Percentiles rank a stretch among this genome's conserved stretches.
Evolutionary conservation across 35 echinoderm and acorn worm genomes (phyloP).

Genomic region (Eucidaris tribuloides): DNA sequence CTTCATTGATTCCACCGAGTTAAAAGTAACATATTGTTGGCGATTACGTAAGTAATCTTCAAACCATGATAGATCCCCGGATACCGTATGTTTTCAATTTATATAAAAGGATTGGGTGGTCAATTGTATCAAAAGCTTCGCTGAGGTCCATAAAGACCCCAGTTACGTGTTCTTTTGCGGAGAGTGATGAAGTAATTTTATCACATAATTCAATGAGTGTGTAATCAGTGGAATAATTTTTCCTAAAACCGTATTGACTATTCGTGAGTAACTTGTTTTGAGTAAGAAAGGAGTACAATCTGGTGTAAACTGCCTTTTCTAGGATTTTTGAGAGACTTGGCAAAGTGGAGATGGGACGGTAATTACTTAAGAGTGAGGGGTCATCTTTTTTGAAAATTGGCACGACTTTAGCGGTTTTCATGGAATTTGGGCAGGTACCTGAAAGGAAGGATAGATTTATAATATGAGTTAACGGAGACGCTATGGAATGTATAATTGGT

Average conservation of each 20-base stretch:
- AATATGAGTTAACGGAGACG: neutral
- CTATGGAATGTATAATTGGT: neutral
- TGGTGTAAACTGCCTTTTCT: neutral
- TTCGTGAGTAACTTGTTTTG: neutral
- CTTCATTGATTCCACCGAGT: neutral
- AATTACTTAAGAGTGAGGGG: neutral
- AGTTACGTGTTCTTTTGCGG: neutral
- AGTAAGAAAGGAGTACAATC: neutral
- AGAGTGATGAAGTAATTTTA: neutral
- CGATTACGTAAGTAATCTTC: conserved; percentile 6
- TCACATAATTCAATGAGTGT: neutral
- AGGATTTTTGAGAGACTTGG: neutral
- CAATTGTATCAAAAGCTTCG: conserved; percentile 51
- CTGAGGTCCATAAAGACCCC: conserved; percentile 33
- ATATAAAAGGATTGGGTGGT: conserved; percentile 42
- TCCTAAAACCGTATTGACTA: conserved; percentile 6
- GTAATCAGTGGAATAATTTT: neutral
- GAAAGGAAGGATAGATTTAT: neutral
- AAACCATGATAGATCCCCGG: conserved; percentile 20
- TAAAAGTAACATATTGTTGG: conserved; percentile 4
- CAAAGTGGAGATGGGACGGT: neutral
- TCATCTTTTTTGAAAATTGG: conserved; percentile 5
- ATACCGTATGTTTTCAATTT: conserved; percentile 53
- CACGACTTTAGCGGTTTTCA: neutral
- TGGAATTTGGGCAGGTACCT: neutral